These are phyloP conservation scores for Acestrorhynchus altus DNA, from an alignment of 2,797 vertebrate species.

Conservation along the genomic window DNA sequence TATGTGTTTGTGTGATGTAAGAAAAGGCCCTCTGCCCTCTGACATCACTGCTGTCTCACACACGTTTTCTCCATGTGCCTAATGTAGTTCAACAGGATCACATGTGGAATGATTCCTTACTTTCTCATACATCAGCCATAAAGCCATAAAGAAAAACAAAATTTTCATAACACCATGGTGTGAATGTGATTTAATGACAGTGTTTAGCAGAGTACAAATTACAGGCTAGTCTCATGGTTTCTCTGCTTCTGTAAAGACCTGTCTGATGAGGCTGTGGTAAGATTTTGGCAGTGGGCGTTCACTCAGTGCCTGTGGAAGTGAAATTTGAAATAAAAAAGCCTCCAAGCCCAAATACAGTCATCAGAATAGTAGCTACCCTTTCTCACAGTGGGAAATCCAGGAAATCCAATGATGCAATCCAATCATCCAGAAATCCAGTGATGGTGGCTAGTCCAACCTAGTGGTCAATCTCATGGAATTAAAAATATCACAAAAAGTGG, in stretches of 20 bases:
- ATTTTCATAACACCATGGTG: constrained; percentile 33
- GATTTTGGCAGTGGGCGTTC: constrained; percentile 58
- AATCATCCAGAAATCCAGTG: too few relatives aligned
- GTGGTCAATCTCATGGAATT: too few relatives aligned
- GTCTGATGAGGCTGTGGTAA: constrained; percentile 68
- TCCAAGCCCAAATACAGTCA: not conserved
- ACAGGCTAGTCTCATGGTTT: constrained; percentile 60
- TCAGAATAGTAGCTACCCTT: not conserved
- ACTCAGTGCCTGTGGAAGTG: constrained; percentile 25
- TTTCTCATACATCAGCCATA: constrained; percentile 31
- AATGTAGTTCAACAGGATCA: constrained; percentile 4
- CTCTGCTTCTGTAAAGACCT: constrained; percentile 67
- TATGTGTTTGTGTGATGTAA: constrained; percentile 24
- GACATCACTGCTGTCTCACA: constrained; percentile 8
- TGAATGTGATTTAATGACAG: constrained; percentile 68
- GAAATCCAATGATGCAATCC: too few relatives aligned
- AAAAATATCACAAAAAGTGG: too few relatives aligned
- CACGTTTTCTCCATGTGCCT: constrained; percentile 18
- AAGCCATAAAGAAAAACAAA: constrained; percentile 19
- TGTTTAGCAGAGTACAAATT: constrained; percentile 58
- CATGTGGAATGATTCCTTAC: constrained; percentile 37
- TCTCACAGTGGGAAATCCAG: not conserved
- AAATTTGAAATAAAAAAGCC: not conserved
- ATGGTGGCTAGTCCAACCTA: too few relatives aligned
- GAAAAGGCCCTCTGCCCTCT: constrained; percentile 5